Conservation (phyloP, 2,797 vertebrate genomes). For the Diceros bicornis region DNA sequence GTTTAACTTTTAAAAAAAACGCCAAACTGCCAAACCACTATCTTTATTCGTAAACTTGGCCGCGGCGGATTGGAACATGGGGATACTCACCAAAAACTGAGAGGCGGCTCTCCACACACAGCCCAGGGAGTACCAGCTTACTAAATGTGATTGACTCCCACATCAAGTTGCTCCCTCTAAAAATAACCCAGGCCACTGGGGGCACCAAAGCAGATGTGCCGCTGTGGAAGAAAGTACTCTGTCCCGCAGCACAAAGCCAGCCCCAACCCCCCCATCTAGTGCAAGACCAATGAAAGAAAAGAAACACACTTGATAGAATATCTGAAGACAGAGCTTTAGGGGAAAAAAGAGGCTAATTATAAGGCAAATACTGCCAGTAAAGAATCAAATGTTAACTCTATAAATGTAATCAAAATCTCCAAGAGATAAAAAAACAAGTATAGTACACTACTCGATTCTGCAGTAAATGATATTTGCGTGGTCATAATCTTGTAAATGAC, state of each 20-base stretch:
- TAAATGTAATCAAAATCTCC: not conserved
- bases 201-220: not conserved
- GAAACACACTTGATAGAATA: not conserved
- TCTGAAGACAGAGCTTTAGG: not conserved
- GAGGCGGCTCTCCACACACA: not conserved
- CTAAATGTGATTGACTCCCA: not conserved
- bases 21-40: not conserved
- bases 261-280: not conserved
- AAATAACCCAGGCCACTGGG: slow-evolving; percentile 50
- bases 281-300: not conserved
- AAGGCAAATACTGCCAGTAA: not conserved
- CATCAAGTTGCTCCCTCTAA: slow-evolving; percentile 48
- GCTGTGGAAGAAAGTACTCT: not conserved
- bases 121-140: not conserved
- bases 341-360: no score
- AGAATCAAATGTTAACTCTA: not conserved
- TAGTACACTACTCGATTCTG: not conserved
- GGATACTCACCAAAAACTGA: not conserved
- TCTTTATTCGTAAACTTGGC: slow-evolving; percentile 23
- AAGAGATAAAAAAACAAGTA: not conserved
- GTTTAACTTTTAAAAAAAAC: slow-evolving; percentile 42
- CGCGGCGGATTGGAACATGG: not conserved
- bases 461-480: not conserved
- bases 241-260: not conserved
- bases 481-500: not conserved